Conservation (phyloP, 2,797 vertebrate genomes). For the Lithobates sylvaticus region DNA sequence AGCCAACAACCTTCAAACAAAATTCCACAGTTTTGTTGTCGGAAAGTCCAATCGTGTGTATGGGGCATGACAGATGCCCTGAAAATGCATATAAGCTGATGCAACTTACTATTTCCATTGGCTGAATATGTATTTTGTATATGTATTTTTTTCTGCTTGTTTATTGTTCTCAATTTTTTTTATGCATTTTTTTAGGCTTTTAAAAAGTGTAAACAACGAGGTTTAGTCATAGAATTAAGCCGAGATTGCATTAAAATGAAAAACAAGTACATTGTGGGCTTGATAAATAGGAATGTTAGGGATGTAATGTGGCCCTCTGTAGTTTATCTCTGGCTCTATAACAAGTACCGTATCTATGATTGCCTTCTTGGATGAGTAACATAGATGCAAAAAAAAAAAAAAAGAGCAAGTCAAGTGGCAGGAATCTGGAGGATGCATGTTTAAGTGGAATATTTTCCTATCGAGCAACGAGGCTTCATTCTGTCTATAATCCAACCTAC, state of each 20-base stretch:
- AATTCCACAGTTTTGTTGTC: too few relatives aligned
- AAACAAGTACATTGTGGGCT: neutral
- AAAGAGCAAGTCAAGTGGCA: neutral
- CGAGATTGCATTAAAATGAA: neutral
- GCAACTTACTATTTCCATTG: too few relatives aligned
- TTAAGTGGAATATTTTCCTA: neutral
- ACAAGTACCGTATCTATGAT: neutral
- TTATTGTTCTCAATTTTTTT: too few relatives aligned
- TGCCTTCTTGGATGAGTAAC: neutral
- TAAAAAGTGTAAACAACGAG: too few relatives aligned
- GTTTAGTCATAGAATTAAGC: neutral
- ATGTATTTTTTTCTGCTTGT: too few relatives aligned
- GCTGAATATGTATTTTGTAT: too few relatives aligned
- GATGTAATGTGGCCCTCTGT: neutral
- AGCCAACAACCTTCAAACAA: too few relatives aligned
- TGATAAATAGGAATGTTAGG: neutral
- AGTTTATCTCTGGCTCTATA: neutral
- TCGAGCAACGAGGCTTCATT: neutral
- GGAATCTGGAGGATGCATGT: slow-evolving; percentile 5
- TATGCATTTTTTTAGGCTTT: too few relatives aligned
- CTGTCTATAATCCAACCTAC: neutral
- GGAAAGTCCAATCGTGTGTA: too few relatives aligned
- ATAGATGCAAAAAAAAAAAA: too few relatives aligned
- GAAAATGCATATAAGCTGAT: too few relatives aligned
- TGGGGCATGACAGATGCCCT: too few relatives aligned